Percentiles rank a stretch among this genome's conserved stretches.
These are phyloP conservation scores for Nerophis ophidion DNA, from an alignment of 2,113 vertebrate genomes.

Conservation along the genomic window DNA sequence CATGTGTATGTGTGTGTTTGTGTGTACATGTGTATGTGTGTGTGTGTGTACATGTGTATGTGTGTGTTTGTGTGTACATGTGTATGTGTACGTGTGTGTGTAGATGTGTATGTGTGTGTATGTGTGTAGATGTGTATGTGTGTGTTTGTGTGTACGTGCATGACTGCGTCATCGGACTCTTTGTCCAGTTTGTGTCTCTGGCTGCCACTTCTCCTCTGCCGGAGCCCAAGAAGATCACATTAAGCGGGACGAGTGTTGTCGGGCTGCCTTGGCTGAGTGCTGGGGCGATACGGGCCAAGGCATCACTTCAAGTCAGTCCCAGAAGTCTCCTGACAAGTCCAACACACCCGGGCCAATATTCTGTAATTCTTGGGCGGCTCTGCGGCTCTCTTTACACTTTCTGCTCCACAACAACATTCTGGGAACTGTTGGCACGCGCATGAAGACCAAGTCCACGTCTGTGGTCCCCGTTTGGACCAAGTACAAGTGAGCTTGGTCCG, in stretches of 20 bases:
- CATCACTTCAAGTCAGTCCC: constrained; percentile 69
- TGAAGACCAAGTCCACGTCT: no score
- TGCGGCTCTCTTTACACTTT: constrained; percentile 35
- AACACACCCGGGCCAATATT: constrained; percentile 64
- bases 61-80: no score
- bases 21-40: no score
- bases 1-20: no score
- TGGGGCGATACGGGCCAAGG: constrained; percentile 66
- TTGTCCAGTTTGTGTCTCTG: constrained; percentile 56
- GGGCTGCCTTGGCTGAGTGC: constrained; percentile 66
- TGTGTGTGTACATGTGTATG: no score
- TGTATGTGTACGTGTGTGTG: no score
- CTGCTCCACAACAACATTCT: constrained; percentile 29
- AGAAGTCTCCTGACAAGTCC: constrained; percentile 58
- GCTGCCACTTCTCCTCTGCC: constrained; percentile 55
- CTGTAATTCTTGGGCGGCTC: constrained; percentile 55
- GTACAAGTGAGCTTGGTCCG: no score
- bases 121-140: constrained; percentile 11
- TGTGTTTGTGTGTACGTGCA: constrained; percentile 18
- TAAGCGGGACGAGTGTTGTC: constrained; percentile 65
- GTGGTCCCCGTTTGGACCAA: no score
- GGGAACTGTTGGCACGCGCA: constrained; percentile 21
- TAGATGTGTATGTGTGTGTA: no score
- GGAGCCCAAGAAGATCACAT: constrained; percentile 68
- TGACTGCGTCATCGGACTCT: constrained; percentile 58